phyloP scores from a whole-genome alignment of 2,113 vertebrate species.

The Sitta europaea region DNA sequence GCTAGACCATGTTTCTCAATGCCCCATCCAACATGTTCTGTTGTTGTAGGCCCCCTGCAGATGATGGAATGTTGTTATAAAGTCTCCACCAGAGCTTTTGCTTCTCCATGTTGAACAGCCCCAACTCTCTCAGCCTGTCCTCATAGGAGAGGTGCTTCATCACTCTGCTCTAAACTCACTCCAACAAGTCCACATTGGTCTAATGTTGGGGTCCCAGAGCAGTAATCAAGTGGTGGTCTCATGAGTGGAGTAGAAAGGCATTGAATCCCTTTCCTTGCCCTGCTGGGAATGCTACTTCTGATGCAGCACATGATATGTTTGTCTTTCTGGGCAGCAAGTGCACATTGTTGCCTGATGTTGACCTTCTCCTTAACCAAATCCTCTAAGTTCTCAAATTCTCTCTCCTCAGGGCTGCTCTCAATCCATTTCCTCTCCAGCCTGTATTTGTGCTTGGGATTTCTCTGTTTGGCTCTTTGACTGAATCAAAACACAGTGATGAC shows the following conservation, averaged over 20 bases:
- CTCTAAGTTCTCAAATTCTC: background rate
- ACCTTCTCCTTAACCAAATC: background rate
- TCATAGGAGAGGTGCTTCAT: background rate
- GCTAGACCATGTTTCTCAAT: background rate
- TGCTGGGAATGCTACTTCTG: background rate
- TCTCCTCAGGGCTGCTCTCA: background rate
- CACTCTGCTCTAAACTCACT: background rate
- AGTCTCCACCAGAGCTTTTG: background rate
- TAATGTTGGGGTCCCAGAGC: background rate
- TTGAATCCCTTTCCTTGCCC: background rate
- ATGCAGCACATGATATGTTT: background rate
- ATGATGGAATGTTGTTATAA: background rate
- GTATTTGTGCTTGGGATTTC: background rate
- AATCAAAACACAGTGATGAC: background rate
- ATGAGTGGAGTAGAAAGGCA: background rate
- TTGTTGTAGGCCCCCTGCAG: background rate
- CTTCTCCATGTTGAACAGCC: background rate
- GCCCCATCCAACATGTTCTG: background rate
- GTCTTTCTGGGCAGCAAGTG: background rate
- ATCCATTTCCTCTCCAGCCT: background rate
- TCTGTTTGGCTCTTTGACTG: background rate
- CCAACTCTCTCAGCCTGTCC: background rate
- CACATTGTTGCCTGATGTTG: background rate
- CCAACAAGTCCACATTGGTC: no score
- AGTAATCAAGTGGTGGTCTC: background rate